A percentile compares a stretch with the other conserved stretches of the same genome.
phyloP scores from a whole-genome alignment of 2,888 invertebrate genomes.

The Diloba caeruleocephala region DNA sequence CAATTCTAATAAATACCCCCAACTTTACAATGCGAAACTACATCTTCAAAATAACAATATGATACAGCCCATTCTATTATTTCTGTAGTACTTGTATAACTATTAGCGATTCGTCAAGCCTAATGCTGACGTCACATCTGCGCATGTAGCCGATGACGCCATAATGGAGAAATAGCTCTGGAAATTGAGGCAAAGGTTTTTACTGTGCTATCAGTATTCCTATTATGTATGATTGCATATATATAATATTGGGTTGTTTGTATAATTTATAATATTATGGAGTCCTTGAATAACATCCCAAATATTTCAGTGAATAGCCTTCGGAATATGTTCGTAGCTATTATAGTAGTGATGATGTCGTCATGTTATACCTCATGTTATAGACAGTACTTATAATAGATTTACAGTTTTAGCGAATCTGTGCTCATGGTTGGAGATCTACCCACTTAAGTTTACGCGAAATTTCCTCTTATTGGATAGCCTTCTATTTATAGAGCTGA shows the following conservation, averaged over 20 bases:
- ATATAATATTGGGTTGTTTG: not conserved
- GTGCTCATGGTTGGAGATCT: too few relatives aligned
- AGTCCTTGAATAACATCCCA: not conserved
- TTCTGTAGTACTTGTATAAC: constrained; percentile 12
- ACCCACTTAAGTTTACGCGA: too few relatives aligned
- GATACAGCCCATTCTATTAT: constrained; percentile 23
- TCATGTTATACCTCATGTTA: too few relatives aligned
- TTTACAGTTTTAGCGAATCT: too few relatives aligned
- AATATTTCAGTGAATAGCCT: constrained; percentile 8
- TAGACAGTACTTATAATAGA: too few relatives aligned
- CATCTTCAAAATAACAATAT: not conserved
- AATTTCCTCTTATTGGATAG: too few relatives aligned
- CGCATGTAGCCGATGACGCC: constrained; percentile 38
- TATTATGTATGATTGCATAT: constrained; percentile 31
- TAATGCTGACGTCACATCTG: constrained; percentile 48
- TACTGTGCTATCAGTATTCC: constrained; percentile 35
- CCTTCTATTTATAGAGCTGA: too few relatives aligned
- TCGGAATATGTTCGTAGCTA: too few relatives aligned
- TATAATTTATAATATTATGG: constrained; percentile 3
- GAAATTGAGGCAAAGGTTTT: constrained; percentile 42
- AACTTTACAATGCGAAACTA: constrained; percentile 3
- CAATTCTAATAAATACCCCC: too few relatives aligned
- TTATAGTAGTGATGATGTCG: too few relatives aligned
- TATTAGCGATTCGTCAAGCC: constrained; percentile 31
- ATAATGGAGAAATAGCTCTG: constrained; percentile 35